Percentiles rank a stretch among this genome's conserved stretches.
phyloP scores from a whole-genome alignment of 2,113 vertebrate genomes.

The Neogobius melanostomus region DNA sequence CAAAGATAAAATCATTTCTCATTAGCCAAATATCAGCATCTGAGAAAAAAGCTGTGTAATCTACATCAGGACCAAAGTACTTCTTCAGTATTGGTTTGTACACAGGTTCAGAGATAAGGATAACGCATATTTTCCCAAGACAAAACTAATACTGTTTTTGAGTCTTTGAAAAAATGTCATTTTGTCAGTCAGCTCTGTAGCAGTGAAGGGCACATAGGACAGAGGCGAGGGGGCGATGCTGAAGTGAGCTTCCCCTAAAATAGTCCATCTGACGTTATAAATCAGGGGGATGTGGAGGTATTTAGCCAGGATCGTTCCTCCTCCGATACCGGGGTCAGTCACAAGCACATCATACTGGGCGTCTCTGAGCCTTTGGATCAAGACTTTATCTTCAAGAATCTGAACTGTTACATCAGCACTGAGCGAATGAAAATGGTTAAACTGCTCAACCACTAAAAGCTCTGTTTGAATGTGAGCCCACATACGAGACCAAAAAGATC shows the following conservation, averaged over 20 bases:
- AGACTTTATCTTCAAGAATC: constrained; percentile 59
- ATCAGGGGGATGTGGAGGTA: constrained; percentile 69
- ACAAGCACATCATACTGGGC: constrained; percentile 70
- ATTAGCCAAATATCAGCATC: constrained; percentile 75
- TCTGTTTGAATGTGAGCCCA: constrained; percentile 39
- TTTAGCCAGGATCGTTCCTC: constrained; percentile 65
- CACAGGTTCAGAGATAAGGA: constrained; percentile 31
- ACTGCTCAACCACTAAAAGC: constrained; percentile 8
- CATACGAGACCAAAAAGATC: constrained; percentile 40
- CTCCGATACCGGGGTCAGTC: constrained; percentile 64
- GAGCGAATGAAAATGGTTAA: constrained; percentile 40
- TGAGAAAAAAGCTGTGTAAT: constrained; percentile 64
- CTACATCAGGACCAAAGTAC: constrained; percentile 66
- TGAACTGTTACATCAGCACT: constrained; percentile 44
- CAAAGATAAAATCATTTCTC: constrained; percentile 74
- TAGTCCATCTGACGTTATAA: constrained; percentile 74
- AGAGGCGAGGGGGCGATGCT: constrained; percentile 71
- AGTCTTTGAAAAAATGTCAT: constrained; percentile 73
- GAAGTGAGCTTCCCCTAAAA: constrained; percentile 72
- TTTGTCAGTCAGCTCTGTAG: constrained; percentile 67
- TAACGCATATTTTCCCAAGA: constrained; percentile 15
- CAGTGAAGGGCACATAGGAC: constrained; percentile 69
- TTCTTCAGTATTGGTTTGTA: constrained; percentile 59
- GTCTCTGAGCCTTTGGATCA: constrained; percentile 56
- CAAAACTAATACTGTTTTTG: constrained; percentile 58